Evolutionary conservation across 1,140 invertebrate genomes (phyloP).

Genomic region (Eubasilissa regina): DNA sequence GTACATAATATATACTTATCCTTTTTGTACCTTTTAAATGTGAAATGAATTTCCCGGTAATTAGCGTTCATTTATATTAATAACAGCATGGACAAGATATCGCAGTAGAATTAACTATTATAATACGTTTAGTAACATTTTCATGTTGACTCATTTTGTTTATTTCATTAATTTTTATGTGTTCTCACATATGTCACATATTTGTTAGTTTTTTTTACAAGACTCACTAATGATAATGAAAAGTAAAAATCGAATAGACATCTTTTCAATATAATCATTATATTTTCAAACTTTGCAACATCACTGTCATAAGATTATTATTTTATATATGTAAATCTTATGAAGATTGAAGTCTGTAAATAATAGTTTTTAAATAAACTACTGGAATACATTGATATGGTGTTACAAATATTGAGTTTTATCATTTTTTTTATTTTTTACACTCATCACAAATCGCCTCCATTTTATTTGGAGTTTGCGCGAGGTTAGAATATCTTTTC

Average conservation of each 20-base stretch:
- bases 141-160: conserved; percentile 30
- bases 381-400: conserved; percentile 53
- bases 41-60: conserved; percentile 29
- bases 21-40: conserved; percentile 45
- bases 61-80: conserved; percentile 33
- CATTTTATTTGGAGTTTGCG: no score
- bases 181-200: conserved; percentile 31
- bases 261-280: conserved; percentile 46
- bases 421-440: conserved; percentile 7
- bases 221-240: conserved; percentile 29
- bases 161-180: conserved; percentile 35
- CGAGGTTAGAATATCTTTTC: no score
- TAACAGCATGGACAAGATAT: conserved; percentile 40
- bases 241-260: conserved; percentile 42
- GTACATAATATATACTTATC: conserved; percentile 50
- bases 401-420: conserved; percentile 48
- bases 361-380: conserved; percentile 55
- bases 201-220: conserved; percentile 41
- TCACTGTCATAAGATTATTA: conserved; percentile 52
- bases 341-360: conserved; percentile 55
- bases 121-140: conserved; percentile 21
- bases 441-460: not conserved
- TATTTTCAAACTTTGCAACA: conserved; percentile 48
- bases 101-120: conserved; percentile 33
- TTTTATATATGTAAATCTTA: conserved; percentile 55